Evolutionary conservation across 2,113 vertebrate species (phyloP).

Genomic region (Sander vitreus): DNA sequence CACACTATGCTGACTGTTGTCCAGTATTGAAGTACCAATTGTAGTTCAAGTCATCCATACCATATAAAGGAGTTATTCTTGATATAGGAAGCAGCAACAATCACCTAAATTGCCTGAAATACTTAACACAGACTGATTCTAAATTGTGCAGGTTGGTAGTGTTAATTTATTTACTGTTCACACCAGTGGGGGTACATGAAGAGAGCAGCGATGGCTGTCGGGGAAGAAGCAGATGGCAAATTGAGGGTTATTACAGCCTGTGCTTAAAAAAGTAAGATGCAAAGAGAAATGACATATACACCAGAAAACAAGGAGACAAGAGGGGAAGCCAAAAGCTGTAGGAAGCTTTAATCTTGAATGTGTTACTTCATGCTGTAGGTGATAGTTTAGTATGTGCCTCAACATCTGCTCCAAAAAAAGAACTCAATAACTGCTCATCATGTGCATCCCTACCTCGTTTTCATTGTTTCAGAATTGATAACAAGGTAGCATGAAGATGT

Average conservation of each 20-base stretch:
- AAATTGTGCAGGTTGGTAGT: not conserved
- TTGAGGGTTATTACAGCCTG: conserved; percentile 44
- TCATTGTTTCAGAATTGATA: not conserved
- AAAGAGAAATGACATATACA: conserved; percentile 27
- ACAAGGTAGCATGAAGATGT: not conserved
- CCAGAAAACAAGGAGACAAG: conserved; percentile 5
- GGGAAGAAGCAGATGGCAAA: conserved; percentile 49
- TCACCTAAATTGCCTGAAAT: not conserved
- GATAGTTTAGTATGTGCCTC: conserved; percentile 4
- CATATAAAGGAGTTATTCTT: not conserved
- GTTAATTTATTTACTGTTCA: conserved; percentile 32
- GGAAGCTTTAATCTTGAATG: conserved; percentile 5
- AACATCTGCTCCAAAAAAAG: not conserved
- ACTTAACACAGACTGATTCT: not conserved
- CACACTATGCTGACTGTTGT: not conserved
- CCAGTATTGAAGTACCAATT: not conserved
- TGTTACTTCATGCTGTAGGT: conserved; percentile 19
- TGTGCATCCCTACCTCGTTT: conserved; percentile 15
- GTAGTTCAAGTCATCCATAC: too few relatives aligned
- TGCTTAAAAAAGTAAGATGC: conserved; percentile 17
- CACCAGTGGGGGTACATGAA: conserved; percentile 6
- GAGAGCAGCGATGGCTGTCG: conserved; percentile 24
- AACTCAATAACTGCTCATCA: conserved; percentile 2
- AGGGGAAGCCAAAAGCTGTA: conserved; percentile 22
- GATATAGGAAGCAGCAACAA: not conserved